Evolutionary conservation across 2,888 invertebrate genomes (phyloP), one percentile per base, ranked within the genome.

Genomic region (Leuctra nigra): DNA sequence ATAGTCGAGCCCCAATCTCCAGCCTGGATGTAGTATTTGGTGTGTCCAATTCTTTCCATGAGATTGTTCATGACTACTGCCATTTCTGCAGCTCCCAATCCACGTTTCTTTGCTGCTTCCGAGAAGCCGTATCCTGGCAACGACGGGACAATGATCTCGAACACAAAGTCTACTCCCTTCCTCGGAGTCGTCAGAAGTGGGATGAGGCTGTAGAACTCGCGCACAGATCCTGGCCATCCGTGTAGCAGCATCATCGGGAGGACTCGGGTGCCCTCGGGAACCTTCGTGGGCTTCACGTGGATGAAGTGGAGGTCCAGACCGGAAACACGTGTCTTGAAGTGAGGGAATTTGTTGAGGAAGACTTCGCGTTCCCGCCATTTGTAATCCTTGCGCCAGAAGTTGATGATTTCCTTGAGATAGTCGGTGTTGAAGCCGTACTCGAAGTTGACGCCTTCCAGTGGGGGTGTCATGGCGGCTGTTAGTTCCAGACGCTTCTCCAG

Each of bases 141-240:
- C 52, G 85, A 85, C 0, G 86, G 86, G 0, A 73, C 77, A 29
- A 86, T 75, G 13, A 86, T 70, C 69, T 87, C 86, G 64, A 87
- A 86, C 0, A 81, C 82, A 63, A 82, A 83, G 39, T 79, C 73
- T 22, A 73, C 68, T 47, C 75, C 76, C 0, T 72, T 66, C 4
- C 70, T 71, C 0, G 77, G 76, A 0, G 73, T 75, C 0, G 77
- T 83, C 33, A 89, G 68, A 56, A 80, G 65, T 0, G 88, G 87
- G 54, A 89, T 82, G 16, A 87, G 69, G 55, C 85, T 84, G 66
- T 87, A 85, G 69, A 90, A 91, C 70, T 92, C 91, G 3, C 84
- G 77, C 1, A 91, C 71, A 0, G 87, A 87, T 1, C 91, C 88
- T 0, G 92, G 93, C 92, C 92, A 92, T 18, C 92, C 91, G 63